These are phyloP conservation scores for Nixonia krombeini DNA, from an alignment of 1,140 invertebrate genomes.

Conservation along the genomic window DNA sequence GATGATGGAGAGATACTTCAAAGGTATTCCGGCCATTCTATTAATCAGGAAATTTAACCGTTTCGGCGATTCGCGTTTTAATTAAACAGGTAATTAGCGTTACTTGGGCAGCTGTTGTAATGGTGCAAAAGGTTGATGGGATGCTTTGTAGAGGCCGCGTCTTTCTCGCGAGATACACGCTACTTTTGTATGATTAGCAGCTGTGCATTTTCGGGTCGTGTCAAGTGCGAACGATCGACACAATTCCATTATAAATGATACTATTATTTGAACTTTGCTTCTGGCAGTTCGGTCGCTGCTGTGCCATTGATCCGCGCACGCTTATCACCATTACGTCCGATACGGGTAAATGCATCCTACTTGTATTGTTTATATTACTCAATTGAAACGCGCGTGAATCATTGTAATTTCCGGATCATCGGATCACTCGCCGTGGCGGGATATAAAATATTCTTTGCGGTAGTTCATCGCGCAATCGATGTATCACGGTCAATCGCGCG, in stretches of 20 bases:
- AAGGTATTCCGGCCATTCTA: too few species aligned
- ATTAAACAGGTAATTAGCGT: too few species aligned
- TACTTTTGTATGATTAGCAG: background rate
- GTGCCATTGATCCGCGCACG: slow-evolving; percentile 2
- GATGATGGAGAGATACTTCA: too few species aligned
- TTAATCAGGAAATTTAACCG: too few species aligned
- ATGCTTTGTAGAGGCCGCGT: too few species aligned
- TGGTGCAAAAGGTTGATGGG: too few species aligned
- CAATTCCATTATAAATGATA: slow-evolving; percentile 6
- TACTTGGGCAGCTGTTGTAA: too few species aligned
- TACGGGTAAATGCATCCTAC: background rate
- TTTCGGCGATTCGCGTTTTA: too few species aligned
- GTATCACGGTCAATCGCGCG: background rate
- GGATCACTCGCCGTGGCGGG: background rate
- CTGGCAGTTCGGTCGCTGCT: slow-evolving; percentile 6
- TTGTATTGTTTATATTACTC: slow-evolving; percentile 11
- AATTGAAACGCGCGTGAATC: background rate
- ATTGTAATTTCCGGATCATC: slow-evolving; percentile 10
- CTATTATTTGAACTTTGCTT: slow-evolving; percentile 11
- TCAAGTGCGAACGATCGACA: slow-evolving; percentile 3
- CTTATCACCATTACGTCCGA: background rate
- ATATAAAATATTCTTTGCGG: slow-evolving; percentile 7
- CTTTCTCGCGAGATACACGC: too few species aligned
- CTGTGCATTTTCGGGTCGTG: background rate
- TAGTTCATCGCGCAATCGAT: background rate